Evolutionary conservation across 2,888 invertebrate species (phyloP).

Genomic region (Asteroscopus sphinx): DNA sequence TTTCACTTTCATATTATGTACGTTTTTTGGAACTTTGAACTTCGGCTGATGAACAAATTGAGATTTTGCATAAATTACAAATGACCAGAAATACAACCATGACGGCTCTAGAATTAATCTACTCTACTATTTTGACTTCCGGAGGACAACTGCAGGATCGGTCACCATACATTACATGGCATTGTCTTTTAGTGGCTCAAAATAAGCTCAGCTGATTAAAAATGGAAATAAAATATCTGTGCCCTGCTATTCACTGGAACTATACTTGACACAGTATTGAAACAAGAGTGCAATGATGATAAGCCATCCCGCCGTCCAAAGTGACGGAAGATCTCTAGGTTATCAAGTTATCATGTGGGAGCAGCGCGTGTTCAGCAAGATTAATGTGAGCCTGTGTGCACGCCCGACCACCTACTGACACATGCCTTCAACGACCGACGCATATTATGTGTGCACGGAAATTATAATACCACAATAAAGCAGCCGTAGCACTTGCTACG

Average conservation of each 20-base stretch:
- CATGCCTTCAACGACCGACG: constrained; percentile 55
- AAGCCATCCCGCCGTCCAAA: background rate
- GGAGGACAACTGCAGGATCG: too few species aligned
- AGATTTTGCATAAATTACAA: too few species aligned
- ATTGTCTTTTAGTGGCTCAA: too few species aligned
- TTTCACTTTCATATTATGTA: too few species aligned
- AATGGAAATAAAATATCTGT: too few species aligned
- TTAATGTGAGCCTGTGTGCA: constrained; percentile 60
- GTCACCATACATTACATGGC: too few species aligned
- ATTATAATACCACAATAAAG: constrained; percentile 27
- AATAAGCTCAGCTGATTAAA: too few species aligned
- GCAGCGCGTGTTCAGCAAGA: constrained; percentile 58
- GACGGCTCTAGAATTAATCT: too few species aligned
- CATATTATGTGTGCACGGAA: constrained; percentile 27
- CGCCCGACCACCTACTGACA: constrained; percentile 44
- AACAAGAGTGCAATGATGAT: constrained; percentile 11
- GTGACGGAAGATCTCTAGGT: constrained; percentile 41
- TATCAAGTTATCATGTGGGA: constrained; percentile 65
- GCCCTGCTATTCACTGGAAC: background rate
- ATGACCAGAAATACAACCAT: too few species aligned
- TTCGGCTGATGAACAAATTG: too few species aligned
- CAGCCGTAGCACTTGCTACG: constrained; percentile 30
- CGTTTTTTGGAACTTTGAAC: too few species aligned
- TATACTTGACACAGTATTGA: constrained; percentile 2
- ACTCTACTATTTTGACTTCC: too few species aligned